Conservation (phyloP, 1,140 invertebrate species). For the Anoplophora glabripennis region DNA sequence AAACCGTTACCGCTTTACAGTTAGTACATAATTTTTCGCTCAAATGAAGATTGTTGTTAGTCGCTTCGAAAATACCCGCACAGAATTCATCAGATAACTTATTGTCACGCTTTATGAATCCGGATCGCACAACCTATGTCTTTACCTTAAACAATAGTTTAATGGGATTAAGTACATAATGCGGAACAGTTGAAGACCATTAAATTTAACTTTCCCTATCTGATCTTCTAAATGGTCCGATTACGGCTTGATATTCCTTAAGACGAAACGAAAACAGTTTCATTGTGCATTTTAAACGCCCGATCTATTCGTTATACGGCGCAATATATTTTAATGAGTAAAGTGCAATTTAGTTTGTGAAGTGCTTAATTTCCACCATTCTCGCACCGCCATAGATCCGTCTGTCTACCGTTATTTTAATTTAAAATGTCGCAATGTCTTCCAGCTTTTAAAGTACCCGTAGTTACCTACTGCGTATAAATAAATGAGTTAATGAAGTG, state of each 20-base stretch:
- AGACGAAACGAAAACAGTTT: conserved; percentile 16
- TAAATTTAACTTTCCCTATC: conserved; percentile 7
- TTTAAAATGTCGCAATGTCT: too few species aligned
- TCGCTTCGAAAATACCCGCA: not conserved
- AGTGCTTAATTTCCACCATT: conserved; percentile 24
- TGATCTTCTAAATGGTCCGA: conserved; percentile 5
- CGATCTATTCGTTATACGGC: conserved; percentile 11
- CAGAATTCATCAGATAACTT: conserved; percentile 3
- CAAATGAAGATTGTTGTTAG: conserved; percentile 16
- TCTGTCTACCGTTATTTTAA: too few species aligned
- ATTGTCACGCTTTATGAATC: conserved; percentile 10
- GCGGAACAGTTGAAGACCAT: conserved; percentile 10
- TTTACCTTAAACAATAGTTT: too few species aligned
- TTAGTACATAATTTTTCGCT: conserved; percentile 26
- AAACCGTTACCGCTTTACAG: conserved; percentile 18
- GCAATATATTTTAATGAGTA: conserved; percentile 23
- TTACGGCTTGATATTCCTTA: conserved; percentile 6
- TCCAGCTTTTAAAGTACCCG: too few species aligned
- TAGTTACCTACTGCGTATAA: too few species aligned
- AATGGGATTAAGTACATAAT: too few species aligned
- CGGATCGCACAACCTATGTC: not conserved
- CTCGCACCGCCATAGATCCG: not conserved
- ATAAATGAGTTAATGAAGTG: too few species aligned
- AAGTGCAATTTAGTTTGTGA: conserved; percentile 23
- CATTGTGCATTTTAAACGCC: conserved; percentile 20